These are phyloP conservation scores for Danio tinwini DNA, from an alignment of 2,797 vertebrate genomes.

Conservation along the genomic window DNA sequence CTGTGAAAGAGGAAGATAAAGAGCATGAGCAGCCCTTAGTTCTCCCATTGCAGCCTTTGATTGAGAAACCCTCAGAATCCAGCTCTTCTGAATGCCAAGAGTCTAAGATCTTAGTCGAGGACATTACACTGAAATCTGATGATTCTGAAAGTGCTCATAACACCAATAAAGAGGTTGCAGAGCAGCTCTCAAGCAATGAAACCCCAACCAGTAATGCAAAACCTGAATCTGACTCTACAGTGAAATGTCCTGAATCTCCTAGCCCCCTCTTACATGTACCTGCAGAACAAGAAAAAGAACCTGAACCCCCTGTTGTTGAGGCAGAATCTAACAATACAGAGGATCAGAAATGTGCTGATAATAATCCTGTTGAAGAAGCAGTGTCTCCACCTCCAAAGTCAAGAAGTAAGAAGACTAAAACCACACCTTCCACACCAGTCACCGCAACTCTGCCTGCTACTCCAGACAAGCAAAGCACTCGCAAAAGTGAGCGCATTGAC, in stretches of 20 bases:
- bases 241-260: constrained; percentile 64
- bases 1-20: constrained; percentile 67
- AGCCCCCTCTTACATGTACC: constrained; percentile 65
- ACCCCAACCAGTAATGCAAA: constrained; percentile 80
- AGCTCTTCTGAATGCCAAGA: constrained; percentile 67
- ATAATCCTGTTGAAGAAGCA: constrained; percentile 77
- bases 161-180: constrained; percentile 62
- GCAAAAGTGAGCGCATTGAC: constrained; percentile 97
- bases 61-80: constrained; percentile 63
- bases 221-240: constrained; percentile 67
- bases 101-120: constrained; percentile 56
- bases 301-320: constrained; percentile 69
- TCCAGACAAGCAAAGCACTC: constrained; percentile 88
- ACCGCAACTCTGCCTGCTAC: constrained; percentile 63
- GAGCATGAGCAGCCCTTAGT: constrained; percentile 55
- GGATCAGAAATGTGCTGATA: constrained; percentile 71
- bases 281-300: constrained; percentile 65
- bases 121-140: constrained; percentile 65
- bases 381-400: constrained; percentile 82
- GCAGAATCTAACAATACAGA: constrained; percentile 58
- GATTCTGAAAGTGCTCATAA: constrained; percentile 64
- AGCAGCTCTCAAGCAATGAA: constrained; percentile 73
- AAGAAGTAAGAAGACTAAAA: constrained; percentile 89
- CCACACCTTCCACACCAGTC: constrained; percentile 70
- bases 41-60: constrained; percentile 54